Conservation (phyloP, 2,888 invertebrate genomes). For the Ornithoptera priamus region DNA sequence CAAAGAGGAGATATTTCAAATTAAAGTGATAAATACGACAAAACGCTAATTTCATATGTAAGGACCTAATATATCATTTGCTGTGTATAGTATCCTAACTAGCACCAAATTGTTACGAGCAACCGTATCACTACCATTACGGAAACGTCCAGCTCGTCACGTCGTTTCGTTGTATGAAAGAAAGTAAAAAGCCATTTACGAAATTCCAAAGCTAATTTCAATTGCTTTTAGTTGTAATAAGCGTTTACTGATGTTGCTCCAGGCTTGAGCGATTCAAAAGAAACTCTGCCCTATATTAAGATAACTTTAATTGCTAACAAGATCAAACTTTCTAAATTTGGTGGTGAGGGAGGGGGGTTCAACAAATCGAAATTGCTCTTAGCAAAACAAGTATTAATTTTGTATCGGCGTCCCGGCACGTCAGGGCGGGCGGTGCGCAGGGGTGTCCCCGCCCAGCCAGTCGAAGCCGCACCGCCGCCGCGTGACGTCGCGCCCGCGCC, state of each 20-base stretch:
- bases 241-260: conserved; percentile 30
- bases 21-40: too few species aligned
- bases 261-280: conserved; percentile 32
- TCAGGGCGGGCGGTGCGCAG: conserved; percentile 55
- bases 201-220: conserved; percentile 18
- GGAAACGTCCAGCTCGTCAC: too few species aligned
- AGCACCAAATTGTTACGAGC: too few species aligned
- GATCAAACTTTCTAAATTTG: conserved; percentile 76
- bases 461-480: conserved; percentile 59
- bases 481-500: conserved; percentile 46
- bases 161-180: not conserved
- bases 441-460: conserved; percentile 68
- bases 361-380: conserved; percentile 79
- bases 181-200: not conserved
- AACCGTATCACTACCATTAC: too few species aligned
- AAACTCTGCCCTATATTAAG: conserved; percentile 37
- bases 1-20: too few species aligned
- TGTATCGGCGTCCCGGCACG: conserved; percentile 67
- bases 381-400: conserved; percentile 80
- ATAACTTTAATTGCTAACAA: conserved; percentile 75
- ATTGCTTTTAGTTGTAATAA: conserved; percentile 23
- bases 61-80: too few species aligned
- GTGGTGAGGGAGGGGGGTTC: conserved; percentile 43
- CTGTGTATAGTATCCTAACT: too few species aligned
- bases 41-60: too few species aligned